Evolutionary conservation across 2,113 vertebrate species (phyloP), one percentile per base, ranked within the genome.

Genomic region (Lampris incognitus): DNA sequence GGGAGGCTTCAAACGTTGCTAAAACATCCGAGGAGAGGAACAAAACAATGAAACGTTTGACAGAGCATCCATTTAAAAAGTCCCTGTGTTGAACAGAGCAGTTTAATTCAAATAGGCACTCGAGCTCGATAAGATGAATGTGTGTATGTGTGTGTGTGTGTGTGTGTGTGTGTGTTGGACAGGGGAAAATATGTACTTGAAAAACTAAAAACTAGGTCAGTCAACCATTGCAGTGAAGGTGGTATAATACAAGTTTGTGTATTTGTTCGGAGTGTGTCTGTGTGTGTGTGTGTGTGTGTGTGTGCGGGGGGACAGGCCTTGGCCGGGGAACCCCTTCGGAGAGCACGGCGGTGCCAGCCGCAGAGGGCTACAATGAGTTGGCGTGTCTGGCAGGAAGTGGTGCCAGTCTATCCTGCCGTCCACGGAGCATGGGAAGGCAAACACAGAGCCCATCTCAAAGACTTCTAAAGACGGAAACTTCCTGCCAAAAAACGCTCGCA

Each of bases 391-490:
- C 0, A 42, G 69, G 61, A 80, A 48, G 79, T 81, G 82, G 69
- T 87, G 91, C 90, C 87, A 89, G 87, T 82, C 77, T 72, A 7
- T 69, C 71, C 70, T 51, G 70, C 84, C 24, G 69, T 86, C 85
- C 89, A 85, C 76, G 84, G 81, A 89, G 86, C 92, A 91, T 94
- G 93, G 93, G 93, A 94, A 94, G 88, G 85, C 92, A 94, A 94
- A 94, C 93, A 94, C 76, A 84, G 85, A 78, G 59, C 58, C 55
- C 63, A 86, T 93, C 92, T 91, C 93, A 92, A 90, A 91, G 84
- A 87, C 85, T 89, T 94, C 78, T 82, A 85, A 90, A 87, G 85
- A 69, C 41, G 13, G 52, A 11, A 58, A 74, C 89, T 86, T 90
- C 90, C 89, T 92, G 91, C 90, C 92, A 91, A 89, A 86, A 89